Base-by-base conservation (phyloP, 2,797 vertebrate species). In the Hozukius guyotensis region DNA sequence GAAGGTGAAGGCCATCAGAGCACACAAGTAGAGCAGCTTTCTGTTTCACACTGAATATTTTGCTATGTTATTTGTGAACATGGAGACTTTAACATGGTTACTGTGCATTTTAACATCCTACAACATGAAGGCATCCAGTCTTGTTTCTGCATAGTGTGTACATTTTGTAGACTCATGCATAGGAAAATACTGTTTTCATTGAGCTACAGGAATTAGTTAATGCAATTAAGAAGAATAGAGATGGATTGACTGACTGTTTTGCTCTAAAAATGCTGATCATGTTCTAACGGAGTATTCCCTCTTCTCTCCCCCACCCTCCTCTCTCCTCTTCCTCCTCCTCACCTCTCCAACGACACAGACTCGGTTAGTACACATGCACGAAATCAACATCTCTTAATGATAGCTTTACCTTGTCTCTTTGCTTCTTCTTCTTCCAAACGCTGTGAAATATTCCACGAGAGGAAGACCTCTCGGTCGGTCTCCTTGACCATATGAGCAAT, bases 331-430 rank as follows among this genome's bases (percentile, higher is more conserved):
- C 72, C 77, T 92, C 90, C 80, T 81, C 85, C 73, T 84, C 89
- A 62, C 86, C 81, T 75, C 90, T 83, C 72, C 89, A 89, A 88
- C 84, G 32, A 75, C 75, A 89, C 95, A 96, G 96, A 13, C 62
- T 53, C 81, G 96, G 96, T 97, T 90, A 97, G 96, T 97, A 96
- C 85, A 89, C 80, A 79, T 84, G 90, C 92, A 95, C 91, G 88
- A 72, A 86, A 74, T 78, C 77, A 62, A 72, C 46, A 76, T 75
- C 75, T 60, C 42, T 59, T 53, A 76, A 84, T 77, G 46, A 72
- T 20, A 65, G 52, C 53, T 75, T 93, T 94, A 93, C 92, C 93
- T 91, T 88, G 83, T 80, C 81, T 63, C 87, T 82, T 80, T 75
- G 81, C 76, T 31, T 24, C 36, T 38, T 38, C 36, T 18, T 20